Evolutionary conservation across 2,888 invertebrate species (phyloP).

Genomic region (Agrochola lychnidis): DNA sequence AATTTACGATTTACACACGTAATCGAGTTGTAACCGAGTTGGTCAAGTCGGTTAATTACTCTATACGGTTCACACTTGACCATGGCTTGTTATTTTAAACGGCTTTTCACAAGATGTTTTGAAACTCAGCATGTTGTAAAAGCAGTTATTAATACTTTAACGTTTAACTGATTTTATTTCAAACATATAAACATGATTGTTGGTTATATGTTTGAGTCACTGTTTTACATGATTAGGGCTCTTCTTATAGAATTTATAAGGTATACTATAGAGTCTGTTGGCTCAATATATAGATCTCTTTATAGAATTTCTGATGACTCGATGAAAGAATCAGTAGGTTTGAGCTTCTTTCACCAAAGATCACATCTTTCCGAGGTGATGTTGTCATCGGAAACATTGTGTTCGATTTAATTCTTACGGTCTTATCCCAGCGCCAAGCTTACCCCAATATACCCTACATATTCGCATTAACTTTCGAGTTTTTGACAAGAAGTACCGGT

Average conservation of each 20-base stretch:
- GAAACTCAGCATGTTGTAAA: slow-evolving; percentile 51
- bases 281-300: no score
- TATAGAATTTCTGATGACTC: no score
- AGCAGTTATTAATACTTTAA: slow-evolving; percentile 30
- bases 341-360: no score
- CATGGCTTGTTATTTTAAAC: slow-evolving; percentile 54
- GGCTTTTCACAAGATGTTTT: slow-evolving; percentile 57
- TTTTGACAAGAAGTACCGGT: not conserved
- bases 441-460: not conserved
- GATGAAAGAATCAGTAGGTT: no score
- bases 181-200: no score
- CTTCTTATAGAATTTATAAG: not conserved
- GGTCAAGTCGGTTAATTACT: slow-evolving; percentile 71
- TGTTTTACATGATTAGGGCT: not conserved
- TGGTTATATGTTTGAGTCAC: slow-evolving; percentile 22
- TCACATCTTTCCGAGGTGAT: not conserved
- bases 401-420: no score
- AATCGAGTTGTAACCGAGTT: slow-evolving; percentile 71
- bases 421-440: not conserved
- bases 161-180: slow-evolving; percentile 41
- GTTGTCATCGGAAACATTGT: not conserved
- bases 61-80: slow-evolving; percentile 60
- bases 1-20: slow-evolving; percentile 72
- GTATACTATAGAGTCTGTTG: not conserved
- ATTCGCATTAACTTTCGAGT: no score